phyloP scores from a whole-genome alignment of 1,140 invertebrate species.

The Eriocheir sinensis region DNA sequence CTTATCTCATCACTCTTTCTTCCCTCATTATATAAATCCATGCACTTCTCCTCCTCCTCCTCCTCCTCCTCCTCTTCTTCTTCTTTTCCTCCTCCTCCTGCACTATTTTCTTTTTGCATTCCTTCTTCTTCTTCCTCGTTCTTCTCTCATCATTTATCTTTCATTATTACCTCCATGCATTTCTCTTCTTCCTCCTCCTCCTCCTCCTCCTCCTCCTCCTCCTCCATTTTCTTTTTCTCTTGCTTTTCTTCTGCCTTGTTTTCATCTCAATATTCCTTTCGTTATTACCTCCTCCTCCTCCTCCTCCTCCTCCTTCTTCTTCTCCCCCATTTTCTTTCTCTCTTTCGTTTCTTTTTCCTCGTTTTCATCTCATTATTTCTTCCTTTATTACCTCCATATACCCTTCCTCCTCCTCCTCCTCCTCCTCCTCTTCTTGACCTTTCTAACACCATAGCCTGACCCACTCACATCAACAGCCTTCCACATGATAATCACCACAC shows the following conservation, averaged over 20 bases:
- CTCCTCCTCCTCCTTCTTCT: background rate
- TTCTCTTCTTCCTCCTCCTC: background rate
- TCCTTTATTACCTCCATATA: background rate
- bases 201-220: background rate
- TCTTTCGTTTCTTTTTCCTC: background rate
- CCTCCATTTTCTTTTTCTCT: background rate
- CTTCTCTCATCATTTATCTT: background rate
- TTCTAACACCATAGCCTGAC: background rate
- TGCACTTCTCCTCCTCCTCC: no score
- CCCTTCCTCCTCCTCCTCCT: background rate
- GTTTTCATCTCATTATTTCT: background rate
- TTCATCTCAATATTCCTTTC: background rate
- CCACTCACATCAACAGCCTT: no score
- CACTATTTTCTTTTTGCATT: background rate
- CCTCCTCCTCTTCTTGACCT: background rate
- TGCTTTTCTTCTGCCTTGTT: background rate
- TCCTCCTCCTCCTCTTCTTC: background rate
- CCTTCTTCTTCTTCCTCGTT: background rate
- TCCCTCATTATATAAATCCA: background rate
- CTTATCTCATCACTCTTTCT: background rate
- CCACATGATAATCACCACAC: background rate
- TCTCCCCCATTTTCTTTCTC: background rate
- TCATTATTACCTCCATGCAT: no score
- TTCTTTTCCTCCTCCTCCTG: background rate
- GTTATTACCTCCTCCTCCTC: background rate